These are phyloP conservation scores for Chrysolina americana DNA, from an alignment of 2,888 invertebrate genomes.

Conservation along the genomic window DNA sequence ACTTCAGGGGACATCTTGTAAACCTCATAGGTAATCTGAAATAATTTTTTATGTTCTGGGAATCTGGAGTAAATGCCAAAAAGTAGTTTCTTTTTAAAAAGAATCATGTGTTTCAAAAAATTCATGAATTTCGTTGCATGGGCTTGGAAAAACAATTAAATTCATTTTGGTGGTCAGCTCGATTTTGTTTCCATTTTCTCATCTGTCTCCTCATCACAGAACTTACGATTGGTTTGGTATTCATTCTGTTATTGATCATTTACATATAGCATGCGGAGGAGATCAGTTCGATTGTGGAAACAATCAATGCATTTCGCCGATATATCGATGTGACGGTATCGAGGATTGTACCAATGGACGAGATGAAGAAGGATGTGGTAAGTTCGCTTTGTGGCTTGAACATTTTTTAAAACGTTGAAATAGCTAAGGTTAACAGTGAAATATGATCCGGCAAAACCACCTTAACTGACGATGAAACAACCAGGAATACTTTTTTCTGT, in stretches of 20 bases:
- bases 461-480: too few relatives aligned
- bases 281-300: slow-evolving; percentile 72
- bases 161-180: neutral
- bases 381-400: slow-evolving; percentile 31
- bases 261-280: slow-evolving; percentile 59
- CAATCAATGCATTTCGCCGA: slow-evolving; percentile 68
- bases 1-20: too few relatives aligned
- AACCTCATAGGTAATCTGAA: too few relatives aligned
- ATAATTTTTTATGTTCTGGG: too few relatives aligned
- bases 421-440: neutral
- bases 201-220: neutral
- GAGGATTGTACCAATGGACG: slow-evolving; percentile 74
- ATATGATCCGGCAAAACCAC: too few relatives aligned
- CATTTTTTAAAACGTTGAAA: neutral
- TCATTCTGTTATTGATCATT: slow-evolving; percentile 22
- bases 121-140: too few relatives aligned
- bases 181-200: neutral
- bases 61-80: too few relatives aligned
- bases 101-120: too few relatives aligned
- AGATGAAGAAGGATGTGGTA: slow-evolving; percentile 75
- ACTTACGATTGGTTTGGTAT: neutral
- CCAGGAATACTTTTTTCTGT: neutral
- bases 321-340: slow-evolving; percentile 71
- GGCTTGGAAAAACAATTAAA: neutral
- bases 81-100: too few relatives aligned